phyloP scores from a whole-genome alignment of 1,140 invertebrate species.

The Eueides isabella region DNA sequence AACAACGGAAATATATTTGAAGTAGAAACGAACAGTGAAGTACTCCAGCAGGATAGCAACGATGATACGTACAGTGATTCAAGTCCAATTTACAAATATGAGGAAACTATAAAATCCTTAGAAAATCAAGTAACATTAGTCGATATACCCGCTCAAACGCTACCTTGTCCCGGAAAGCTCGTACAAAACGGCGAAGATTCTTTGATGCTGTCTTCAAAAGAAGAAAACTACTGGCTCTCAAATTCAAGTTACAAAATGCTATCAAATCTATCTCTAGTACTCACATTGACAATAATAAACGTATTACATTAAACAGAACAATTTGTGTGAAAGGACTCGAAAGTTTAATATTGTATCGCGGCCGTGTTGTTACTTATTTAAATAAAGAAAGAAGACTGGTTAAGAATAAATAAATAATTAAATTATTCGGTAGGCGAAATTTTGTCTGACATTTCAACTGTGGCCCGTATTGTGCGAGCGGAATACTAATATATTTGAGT shows the following conservation, averaged over 20 bases:
- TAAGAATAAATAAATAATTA: slow-evolving; percentile 60
- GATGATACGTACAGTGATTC: slow-evolving; percentile 55
- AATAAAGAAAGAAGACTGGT: slow-evolving; percentile 66
- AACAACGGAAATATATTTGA: slow-evolving; percentile 51
- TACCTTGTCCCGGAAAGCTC: slow-evolving; percentile 59
- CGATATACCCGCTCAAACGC: slow-evolving; percentile 55
- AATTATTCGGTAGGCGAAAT: slow-evolving; percentile 53
- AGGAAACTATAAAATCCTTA: slow-evolving; percentile 52
- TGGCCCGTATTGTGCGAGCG: not conserved
- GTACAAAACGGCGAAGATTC: slow-evolving; percentile 69
- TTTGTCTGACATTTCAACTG: slow-evolving; percentile 17
- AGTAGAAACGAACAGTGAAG: slow-evolving; percentile 49
- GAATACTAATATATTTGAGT: slow-evolving; percentile 7
- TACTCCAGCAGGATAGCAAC: slow-evolving; percentile 54
- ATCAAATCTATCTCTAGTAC: slow-evolving; percentile 51
- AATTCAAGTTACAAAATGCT: slow-evolving; percentile 52
- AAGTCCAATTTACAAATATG: slow-evolving; percentile 52
- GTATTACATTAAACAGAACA: slow-evolving; percentile 20
- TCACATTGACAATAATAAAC: slow-evolving; percentile 48
- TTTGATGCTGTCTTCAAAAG: slow-evolving; percentile 72
- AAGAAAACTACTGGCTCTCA: slow-evolving; percentile 66
- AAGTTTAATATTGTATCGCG: slow-evolving; percentile 11
- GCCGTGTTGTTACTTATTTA: slow-evolving; percentile 43
- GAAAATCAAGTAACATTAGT: slow-evolving; percentile 58
- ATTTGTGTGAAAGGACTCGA: not conserved